These are phyloP conservation scores for Marcusenius ussheri DNA, from an alignment of 2,113 vertebrate genomes.

Conservation along the genomic window DNA sequence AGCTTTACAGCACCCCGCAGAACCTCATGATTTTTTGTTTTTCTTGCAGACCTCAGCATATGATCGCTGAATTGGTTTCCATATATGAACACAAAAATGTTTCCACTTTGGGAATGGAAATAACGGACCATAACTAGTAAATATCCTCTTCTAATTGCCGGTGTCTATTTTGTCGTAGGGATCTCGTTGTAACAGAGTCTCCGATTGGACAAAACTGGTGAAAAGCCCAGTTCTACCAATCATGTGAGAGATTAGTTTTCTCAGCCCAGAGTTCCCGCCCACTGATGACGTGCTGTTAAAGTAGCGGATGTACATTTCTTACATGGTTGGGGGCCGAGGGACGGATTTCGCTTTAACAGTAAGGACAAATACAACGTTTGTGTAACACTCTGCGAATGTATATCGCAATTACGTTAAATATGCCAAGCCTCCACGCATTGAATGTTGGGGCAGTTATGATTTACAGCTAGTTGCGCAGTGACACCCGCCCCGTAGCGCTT, in stretches of 20 bases:
- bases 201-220: not conserved
- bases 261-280: not conserved
- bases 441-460: not conserved
- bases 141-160: not conserved
- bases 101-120: not conserved
- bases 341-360: not conserved
- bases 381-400: not conserved
- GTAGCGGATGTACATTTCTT: slow-evolving; percentile 7
- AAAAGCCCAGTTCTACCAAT: not conserved
- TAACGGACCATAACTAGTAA: not conserved
- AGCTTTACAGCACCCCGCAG: not conserved
- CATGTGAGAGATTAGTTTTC: not conserved
- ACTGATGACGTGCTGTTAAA: not conserved
- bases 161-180: not conserved
- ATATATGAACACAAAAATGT: not conserved
- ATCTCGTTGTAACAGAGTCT: not conserved
- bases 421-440: not conserved
- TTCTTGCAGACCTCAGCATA: not conserved
- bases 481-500: not conserved
- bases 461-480: not conserved
- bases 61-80: not conserved
- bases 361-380: not conserved
- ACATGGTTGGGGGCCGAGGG: not conserved
- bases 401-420: not conserved
- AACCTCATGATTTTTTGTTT: not conserved